These are phyloP conservation scores for Myzus persicae DNA, from an alignment of 1,140 invertebrate species.

Conservation along the genomic window DNA sequence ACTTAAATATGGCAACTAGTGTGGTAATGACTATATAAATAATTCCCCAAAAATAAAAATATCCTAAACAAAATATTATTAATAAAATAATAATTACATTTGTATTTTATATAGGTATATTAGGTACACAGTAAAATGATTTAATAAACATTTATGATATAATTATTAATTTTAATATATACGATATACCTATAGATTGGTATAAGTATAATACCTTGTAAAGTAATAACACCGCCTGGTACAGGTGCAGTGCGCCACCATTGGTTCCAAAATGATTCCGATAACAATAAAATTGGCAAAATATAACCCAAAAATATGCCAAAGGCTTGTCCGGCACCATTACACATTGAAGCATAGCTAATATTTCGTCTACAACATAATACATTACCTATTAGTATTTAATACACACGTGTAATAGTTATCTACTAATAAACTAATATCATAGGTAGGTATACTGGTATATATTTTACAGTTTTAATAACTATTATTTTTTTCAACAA, in stretches of 20 bases:
- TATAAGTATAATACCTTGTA: slow-evolving; percentile 71
- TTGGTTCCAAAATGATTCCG: slow-evolving; percentile 92
- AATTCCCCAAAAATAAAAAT: slow-evolving; percentile 95
- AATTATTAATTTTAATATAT: too few species aligned
- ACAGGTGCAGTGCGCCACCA: slow-evolving; percentile 81
- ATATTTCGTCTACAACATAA: slow-evolving; percentile 80
- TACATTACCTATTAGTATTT: background rate
- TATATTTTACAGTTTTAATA: background rate
- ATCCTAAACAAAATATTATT: slow-evolving; percentile 69
- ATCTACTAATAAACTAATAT: too few species aligned
- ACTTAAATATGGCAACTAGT: slow-evolving; percentile 78
- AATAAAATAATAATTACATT: background rate
- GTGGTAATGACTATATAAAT: slow-evolving; percentile 92
- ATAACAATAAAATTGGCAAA: slow-evolving; percentile 96
- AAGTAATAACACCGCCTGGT: slow-evolving; percentile 79
- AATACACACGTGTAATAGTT: background rate
- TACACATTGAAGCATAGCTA: slow-evolving; percentile 97
- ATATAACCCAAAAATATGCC: slow-evolving; percentile 98
- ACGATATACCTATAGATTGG: background rate
- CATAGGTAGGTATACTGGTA: too few species aligned
- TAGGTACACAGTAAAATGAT: background rate
- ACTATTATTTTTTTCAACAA: background rate
- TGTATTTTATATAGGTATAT: background rate
- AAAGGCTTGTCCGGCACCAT: slow-evolving; percentile 96
- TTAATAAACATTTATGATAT: background rate